A percentile compares a stretch with the other conserved stretches of the same genome.
phyloP scores from a whole-genome alignment of 2,888 invertebrate genomes.

The Quadroppia sp. region DNA sequence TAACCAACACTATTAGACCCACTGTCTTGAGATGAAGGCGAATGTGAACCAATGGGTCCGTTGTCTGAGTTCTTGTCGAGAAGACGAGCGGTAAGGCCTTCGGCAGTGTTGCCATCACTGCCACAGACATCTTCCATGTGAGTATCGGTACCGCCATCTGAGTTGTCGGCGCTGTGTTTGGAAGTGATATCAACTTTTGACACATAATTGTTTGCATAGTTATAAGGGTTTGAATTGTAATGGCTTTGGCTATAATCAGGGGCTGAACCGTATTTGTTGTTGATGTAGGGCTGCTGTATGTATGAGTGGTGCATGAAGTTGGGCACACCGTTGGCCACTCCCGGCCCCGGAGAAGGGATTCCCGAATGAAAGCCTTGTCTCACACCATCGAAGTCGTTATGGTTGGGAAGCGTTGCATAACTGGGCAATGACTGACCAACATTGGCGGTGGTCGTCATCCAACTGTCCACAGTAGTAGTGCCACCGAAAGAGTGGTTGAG shows the following conservation, averaged over 20 bases:
- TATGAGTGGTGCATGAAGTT: conserved; percentile 31
- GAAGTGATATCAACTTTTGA: conserved; percentile 26
- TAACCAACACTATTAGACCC: conserved; percentile 40
- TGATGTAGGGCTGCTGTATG: conserved; percentile 31
- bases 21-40: conserved; percentile 20
- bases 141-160: conserved; percentile 3
- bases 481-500: neutral
- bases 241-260: conserved; percentile 25
- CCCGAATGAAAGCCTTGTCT: conserved; percentile 15
- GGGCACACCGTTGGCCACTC: neutral
- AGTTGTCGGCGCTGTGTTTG: conserved; percentile 4
- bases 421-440: conserved; percentile 26
- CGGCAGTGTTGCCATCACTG: conserved; percentile 43
- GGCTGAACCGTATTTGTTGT: conserved; percentile 28
- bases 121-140: conserved; percentile 22
- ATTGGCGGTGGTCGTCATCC: conserved; percentile 28
- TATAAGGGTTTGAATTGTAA: conserved; percentile 3
- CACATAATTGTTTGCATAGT: conserved; percentile 27
- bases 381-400: neutral
- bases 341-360: neutral
- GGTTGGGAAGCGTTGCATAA: neutral
- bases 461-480: conserved; percentile 5
- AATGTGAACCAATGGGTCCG: conserved; percentile 1
- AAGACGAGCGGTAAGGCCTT: conserved; percentile 46
- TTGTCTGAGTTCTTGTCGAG: conserved; percentile 45